Conservation (phyloP, 2,888 invertebrate genomes). For the Caenorhabditis sp. region DNA sequence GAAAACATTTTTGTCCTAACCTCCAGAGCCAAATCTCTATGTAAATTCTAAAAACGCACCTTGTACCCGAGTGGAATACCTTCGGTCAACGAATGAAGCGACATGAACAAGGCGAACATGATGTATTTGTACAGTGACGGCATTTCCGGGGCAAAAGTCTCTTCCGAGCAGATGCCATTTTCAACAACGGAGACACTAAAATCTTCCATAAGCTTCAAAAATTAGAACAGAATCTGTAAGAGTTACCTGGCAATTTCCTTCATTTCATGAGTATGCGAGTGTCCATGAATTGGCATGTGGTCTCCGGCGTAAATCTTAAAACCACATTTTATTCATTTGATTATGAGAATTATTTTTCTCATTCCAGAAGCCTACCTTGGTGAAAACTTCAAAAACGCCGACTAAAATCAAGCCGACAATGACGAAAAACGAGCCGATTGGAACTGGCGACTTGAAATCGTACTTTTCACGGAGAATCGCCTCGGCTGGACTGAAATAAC, state of each 20-base stretch:
- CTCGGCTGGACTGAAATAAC: conserved; percentile 7
- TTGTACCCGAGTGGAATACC: conserved; percentile 27
- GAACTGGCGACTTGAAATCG: not conserved
- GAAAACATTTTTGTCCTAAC: no score
- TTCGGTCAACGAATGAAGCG: conserved; percentile 14
- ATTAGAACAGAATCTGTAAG: not conserved
- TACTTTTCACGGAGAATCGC: not conserved
- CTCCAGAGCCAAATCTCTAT: no score
- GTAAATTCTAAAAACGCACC: not conserved
- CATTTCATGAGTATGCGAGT: not conserved
- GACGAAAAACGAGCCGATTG: not conserved
- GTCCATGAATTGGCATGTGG: not conserved
- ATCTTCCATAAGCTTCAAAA: not conserved
- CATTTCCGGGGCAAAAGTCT: no score
- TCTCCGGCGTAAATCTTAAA: not conserved
- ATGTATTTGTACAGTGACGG: no score
- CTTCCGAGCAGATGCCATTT: not conserved
- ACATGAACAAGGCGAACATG: not conserved
- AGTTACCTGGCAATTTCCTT: not conserved
- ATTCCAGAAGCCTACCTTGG: not conserved
- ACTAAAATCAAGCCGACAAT: not conserved
- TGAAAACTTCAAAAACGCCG: not conserved
- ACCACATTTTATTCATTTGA: no score
- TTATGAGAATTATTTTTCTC: no score
- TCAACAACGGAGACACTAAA: not conserved